Evolutionary conservation across 2,888 invertebrate species (phyloP), one percentile per base, ranked within the genome.

Genomic region (Octonoba sinensis): DNA sequence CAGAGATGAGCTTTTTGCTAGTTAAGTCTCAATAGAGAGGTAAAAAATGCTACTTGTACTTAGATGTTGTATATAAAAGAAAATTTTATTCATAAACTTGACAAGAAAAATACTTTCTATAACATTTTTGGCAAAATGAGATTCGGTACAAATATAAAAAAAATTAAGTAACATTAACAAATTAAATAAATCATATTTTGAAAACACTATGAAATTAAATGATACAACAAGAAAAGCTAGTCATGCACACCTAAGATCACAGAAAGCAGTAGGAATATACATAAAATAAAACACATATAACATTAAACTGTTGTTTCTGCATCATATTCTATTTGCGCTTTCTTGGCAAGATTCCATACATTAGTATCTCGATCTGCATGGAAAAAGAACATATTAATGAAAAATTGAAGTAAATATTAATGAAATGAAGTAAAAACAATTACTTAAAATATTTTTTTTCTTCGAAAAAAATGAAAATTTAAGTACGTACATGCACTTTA

Each of bases 321-420:
- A 71, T 82, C 82, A 49, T 60, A 56, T 20, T 82, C 82, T 20
- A 62, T 46, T 18, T 72, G 62, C 27, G 56, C 76, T 51, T 70
- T 76, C 59, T 82, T 82, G 54, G 76, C 82, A 20, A 82, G 62
- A 18, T 72, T 82, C 82, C 82, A 82, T 11, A 82, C 76, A 77
- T 82, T 82, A n/a, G 77, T 73, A 46, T 82, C 82, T 67, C 72
- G 59, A 72, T 77, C 82, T 82, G 51, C 49, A 49, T 62, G 54
- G 13, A 24, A 62, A 54, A 57, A 51, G n/a, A 22, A 44, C 54
- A 36, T 15, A 20, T 16, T 16, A 56, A 27, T 3, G n/a, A 65
- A 11, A 2, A 22, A n/a, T n/a, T n/a, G n/a, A n/a, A n/a, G n/a
- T n/a, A n/a, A n/a, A n/a, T n/a, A n/a, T n/a, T n/a, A n/a, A n/a